phyloP scores from a whole-genome alignment of 2,797 vertebrate species.

The Pampus argenteus region DNA sequence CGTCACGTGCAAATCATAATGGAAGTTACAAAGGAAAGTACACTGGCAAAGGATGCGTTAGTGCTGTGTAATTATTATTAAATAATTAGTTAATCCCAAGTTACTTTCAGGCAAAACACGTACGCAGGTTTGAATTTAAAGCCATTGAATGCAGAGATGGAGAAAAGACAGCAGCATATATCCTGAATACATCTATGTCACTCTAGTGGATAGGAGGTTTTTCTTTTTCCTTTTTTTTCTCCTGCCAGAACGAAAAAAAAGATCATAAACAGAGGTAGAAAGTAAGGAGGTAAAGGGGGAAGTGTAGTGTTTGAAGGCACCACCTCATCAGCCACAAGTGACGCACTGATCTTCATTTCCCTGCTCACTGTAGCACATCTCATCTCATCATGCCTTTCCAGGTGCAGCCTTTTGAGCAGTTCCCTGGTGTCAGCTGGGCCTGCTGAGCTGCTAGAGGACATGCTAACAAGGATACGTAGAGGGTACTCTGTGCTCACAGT shows the following conservation, averaged over 20 bases:
- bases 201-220: constrained; percentile 61
- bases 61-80: not conserved
- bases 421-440: constrained; percentile 56
- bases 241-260: constrained; percentile 35
- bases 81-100: constrained; percentile 25
- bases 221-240: not conserved
- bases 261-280: constrained; percentile 66
- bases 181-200: constrained; percentile 51
- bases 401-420: constrained; percentile 68
- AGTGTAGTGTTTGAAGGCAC: constrained; percentile 66
- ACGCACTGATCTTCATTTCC: constrained; percentile 81
- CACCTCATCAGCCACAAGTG: constrained; percentile 71
- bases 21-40: constrained; percentile 39
- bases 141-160: constrained; percentile 22
- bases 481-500: constrained; percentile 45
- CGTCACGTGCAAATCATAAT: constrained; percentile 56
- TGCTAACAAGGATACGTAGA: constrained; percentile 80
- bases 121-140: constrained; percentile 39
- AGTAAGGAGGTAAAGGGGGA: constrained; percentile 35
- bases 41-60: not conserved
- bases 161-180: constrained; percentile 42
- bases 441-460: constrained; percentile 71
- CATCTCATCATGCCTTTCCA: constrained; percentile 80
- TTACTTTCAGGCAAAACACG: constrained; percentile 24
- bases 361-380: constrained; percentile 83